Evolutionary conservation across 2,888 invertebrate genomes (phyloP).

Genomic region (Drosophila siamana): DNA sequence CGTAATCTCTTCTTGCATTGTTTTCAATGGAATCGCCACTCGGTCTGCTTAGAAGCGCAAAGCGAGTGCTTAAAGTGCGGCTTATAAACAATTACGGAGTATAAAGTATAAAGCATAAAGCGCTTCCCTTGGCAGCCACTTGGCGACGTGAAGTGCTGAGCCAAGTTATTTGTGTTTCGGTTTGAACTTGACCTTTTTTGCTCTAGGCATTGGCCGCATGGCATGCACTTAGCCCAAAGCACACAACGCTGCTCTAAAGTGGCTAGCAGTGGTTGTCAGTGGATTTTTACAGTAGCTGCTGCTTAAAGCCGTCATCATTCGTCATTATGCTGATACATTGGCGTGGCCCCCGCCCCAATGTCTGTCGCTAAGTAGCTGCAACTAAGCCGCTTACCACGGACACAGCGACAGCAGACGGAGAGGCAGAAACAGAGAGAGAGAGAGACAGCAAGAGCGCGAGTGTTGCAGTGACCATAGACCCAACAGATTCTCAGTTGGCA

Average conservation of each 20-base stretch:
- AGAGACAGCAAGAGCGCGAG: background rate
- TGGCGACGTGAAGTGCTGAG: constrained; percentile 32
- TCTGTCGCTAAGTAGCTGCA: constrained; percentile 51
- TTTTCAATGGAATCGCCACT: constrained; percentile 4
- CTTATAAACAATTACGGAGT: constrained; percentile 44
- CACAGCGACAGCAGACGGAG: constrained; percentile 27
- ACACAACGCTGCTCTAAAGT: constrained; percentile 30
- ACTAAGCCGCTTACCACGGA: constrained; percentile 64
- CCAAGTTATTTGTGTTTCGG: constrained; percentile 32
- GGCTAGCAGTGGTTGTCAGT: constrained; percentile 10
- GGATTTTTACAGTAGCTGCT: constrained; percentile 24
- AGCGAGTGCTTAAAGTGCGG: constrained; percentile 35
- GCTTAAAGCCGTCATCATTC: constrained; percentile 44
- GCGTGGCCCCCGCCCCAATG: constrained; percentile 37
- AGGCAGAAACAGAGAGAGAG: constrained; percentile 1
- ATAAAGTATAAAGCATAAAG: constrained; percentile 34
- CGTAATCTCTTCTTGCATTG: background rate
- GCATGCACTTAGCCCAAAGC: constrained; percentile 51
- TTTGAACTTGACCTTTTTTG: constrained; percentile 66
- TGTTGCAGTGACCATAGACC: constrained; percentile 11
- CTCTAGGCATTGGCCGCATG: constrained; percentile 19
- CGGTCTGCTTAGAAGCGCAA: constrained; percentile 13
- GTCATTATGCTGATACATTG: constrained; percentile 44
- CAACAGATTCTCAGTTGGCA: constrained; percentile 18
- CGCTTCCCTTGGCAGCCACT: constrained; percentile 31